phyloP scores from a whole-genome alignment of 1,140 invertebrate species.

The Lepidostoma basale region DNA sequence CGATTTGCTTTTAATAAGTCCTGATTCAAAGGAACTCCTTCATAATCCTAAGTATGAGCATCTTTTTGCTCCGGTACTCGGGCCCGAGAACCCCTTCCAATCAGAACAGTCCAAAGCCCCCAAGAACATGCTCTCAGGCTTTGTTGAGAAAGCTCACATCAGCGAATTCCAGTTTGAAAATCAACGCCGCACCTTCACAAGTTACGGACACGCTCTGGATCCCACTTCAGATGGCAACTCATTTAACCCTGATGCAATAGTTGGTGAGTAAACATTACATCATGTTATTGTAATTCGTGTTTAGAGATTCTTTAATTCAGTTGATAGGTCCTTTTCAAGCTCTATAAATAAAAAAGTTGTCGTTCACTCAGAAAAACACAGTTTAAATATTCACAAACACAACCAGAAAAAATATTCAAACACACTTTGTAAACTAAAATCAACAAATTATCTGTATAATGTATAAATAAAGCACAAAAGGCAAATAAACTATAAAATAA shows the following conservation, averaged over 20 bases:
- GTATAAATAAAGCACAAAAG: too few relatives aligned
- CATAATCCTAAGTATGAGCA: conserved; percentile 92
- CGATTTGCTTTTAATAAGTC: conserved; percentile 69
- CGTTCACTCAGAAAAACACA: too few relatives aligned
- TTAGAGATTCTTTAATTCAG: too few relatives aligned
- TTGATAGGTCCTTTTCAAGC: too few relatives aligned
- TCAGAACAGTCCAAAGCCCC: conserved; percentile 85
- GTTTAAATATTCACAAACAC: too few relatives aligned
- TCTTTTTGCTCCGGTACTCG: conserved; percentile 85
- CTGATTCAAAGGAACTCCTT: conserved; percentile 74
- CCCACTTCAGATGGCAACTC: conserved; percentile 79
- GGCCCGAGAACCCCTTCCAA: conserved; percentile 90
- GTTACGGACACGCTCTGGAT: conserved; percentile 95
- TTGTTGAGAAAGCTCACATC: conserved; percentile 93
- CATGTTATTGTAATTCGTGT: too few relatives aligned
- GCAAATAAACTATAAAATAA: too few relatives aligned
- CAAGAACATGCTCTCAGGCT: conserved; percentile 94
- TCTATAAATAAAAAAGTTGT: too few relatives aligned
- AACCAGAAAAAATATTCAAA: too few relatives aligned
- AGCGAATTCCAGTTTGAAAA: conserved; percentile 99
- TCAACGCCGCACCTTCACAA: conserved; percentile 92
- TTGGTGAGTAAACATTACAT: conserved; percentile 67
- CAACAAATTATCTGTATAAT: too few relatives aligned
- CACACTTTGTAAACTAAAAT: too few relatives aligned
- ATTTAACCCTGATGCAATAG: conserved; percentile 68